These are phyloP conservation scores for Turritopsis dohrnii DNA, from an alignment of 30 jellyfish, hydroid and myxozoan genomes.

Conservation along the genomic window DNA sequence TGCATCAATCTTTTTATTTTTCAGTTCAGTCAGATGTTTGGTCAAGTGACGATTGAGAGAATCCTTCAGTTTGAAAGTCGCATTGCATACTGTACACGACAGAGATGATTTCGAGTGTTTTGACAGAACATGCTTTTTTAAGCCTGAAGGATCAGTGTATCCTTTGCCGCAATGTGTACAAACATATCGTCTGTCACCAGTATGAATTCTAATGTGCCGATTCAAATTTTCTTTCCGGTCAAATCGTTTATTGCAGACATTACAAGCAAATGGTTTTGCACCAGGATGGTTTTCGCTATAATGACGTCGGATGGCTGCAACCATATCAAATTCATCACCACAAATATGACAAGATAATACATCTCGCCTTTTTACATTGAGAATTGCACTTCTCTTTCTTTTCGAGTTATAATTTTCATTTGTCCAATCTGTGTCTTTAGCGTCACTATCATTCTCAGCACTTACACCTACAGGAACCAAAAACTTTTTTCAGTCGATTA, in stretches of 20 bases:
- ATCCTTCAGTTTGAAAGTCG: slow-evolving; percentile 23
- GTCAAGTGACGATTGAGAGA: slow-evolving; percentile 19
- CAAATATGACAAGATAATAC: slow-evolving; percentile 28
- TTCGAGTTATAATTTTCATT: not conserved
- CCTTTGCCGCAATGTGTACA: slow-evolving; percentile 38
- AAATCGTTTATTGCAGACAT: slow-evolving; percentile 33
- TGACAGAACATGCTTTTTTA: slow-evolving; percentile 29
- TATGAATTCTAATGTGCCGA: slow-evolving; percentile 35
- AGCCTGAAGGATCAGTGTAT: slow-evolving; percentile 48
- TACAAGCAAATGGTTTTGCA: slow-evolving; percentile 38
- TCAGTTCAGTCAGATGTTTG: slow-evolving; percentile 11
- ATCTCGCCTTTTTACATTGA: not conserved
- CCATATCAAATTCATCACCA: slow-evolving; percentile 35
- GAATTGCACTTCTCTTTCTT: not conserved
- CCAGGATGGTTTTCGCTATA: slow-evolving; percentile 33
- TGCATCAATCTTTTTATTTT: not conserved
- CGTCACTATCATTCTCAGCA: not conserved
- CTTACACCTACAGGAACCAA: not conserved
- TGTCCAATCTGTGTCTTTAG: slow-evolving; percentile 11
- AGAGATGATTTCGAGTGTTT: slow-evolving; percentile 1
- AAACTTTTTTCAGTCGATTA: too few relatives aligned
- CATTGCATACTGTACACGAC: not conserved
- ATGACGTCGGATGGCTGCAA: slow-evolving; percentile 37
- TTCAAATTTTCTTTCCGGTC: slow-evolving; percentile 37
- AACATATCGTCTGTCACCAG: slow-evolving; percentile 29